Evolutionary conservation across 2,888 invertebrate species (phyloP), one percentile per base, ranked within the genome.

Genomic region (Sinopyrophorus schimmeli): DNA sequence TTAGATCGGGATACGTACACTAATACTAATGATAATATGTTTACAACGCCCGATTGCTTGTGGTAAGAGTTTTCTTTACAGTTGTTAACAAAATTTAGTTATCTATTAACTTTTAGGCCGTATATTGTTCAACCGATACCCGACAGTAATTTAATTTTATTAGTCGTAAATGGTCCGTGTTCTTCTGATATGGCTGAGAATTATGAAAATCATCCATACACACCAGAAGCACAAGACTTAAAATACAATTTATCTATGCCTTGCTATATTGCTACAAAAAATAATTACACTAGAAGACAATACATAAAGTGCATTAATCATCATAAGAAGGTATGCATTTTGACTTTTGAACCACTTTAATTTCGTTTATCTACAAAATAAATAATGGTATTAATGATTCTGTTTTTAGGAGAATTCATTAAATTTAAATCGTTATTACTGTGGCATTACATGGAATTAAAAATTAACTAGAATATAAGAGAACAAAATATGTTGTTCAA

Each of bases 81-180:
- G 14, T 6, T 7, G 3, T 15, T 3, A 10, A 24, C 5, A 18
- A 6, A 5, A 16, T 27, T 7, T 34, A 12, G 5, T 12, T 12
- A 30, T 12, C 5, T 12, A 14, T 16, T 40, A 37, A 12, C 9
- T 64, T 67, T 52, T 46, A 74, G 84, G 64, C 84, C 86, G 12
- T 90, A 86, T 71, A 83, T 87, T 55, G 84, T 84, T 1, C 81
- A 87, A 58, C 79, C 83, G 26, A 87, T 92, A 47, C 84, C 86
- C 49, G 80, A 81, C 58, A 90, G 87, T 39, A 92, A 91, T 68
- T 79, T 92, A 74, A 70, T 91, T 47, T 75, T 92, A 63, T 74
- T 92, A 30, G 87, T 89, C 10, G 82, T 89, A n/a, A 83, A 89
- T 64, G 77, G 75, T 10, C 74, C 80, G 48, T 88, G 87, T 65